Conservation (phyloP, 2,797 vertebrate genomes). For the Parauchenoglanis ngamensis region DNA sequence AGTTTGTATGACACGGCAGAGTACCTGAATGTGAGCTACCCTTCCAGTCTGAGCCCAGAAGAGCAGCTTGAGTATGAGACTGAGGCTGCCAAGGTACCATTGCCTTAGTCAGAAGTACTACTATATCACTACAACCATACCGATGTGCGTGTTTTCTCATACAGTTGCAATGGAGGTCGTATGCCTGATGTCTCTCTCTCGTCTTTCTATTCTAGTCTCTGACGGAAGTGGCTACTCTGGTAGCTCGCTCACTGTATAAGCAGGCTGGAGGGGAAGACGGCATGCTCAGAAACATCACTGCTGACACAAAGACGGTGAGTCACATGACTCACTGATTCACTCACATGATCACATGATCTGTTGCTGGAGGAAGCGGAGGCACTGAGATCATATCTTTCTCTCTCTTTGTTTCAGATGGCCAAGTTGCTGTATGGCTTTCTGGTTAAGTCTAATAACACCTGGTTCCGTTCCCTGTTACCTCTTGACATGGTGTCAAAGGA, state of each 20-base stretch:
- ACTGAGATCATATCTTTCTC: background rate
- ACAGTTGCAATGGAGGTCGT: too few relatives aligned
- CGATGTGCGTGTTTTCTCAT: too few relatives aligned
- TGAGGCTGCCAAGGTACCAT: slow-evolving; percentile 79
- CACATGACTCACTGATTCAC: slow-evolving; percentile 13
- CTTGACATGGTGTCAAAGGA: slow-evolving; percentile 23
- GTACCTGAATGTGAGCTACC: slow-evolving; percentile 80
- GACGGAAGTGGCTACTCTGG: slow-evolving; percentile 82
- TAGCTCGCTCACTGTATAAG: slow-evolving; percentile 81
- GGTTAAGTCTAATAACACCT: slow-evolving; percentile 86
- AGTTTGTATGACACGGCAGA: slow-evolving; percentile 86
- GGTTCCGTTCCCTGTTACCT: slow-evolving; percentile 81
- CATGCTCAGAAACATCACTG: slow-evolving; percentile 67
- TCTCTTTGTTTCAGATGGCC: slow-evolving; percentile 74
- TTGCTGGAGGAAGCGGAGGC: background rate
- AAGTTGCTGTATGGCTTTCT: slow-evolving; percentile 88
- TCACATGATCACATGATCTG: slow-evolving; percentile 24
- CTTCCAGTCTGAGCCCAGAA: slow-evolving; percentile 75
- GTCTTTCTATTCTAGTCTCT: slow-evolving; percentile 76
- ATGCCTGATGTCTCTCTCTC: background rate
- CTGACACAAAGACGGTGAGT: slow-evolving; percentile 81
- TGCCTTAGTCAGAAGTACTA: background rate
- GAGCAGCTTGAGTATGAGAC: slow-evolving; percentile 80
- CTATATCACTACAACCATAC: background rate
- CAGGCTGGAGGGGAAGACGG: slow-evolving; percentile 80